phyloP scores from a whole-genome alignment of 2,888 invertebrate genomes.

The Ceriagrion tenellum region DNA sequence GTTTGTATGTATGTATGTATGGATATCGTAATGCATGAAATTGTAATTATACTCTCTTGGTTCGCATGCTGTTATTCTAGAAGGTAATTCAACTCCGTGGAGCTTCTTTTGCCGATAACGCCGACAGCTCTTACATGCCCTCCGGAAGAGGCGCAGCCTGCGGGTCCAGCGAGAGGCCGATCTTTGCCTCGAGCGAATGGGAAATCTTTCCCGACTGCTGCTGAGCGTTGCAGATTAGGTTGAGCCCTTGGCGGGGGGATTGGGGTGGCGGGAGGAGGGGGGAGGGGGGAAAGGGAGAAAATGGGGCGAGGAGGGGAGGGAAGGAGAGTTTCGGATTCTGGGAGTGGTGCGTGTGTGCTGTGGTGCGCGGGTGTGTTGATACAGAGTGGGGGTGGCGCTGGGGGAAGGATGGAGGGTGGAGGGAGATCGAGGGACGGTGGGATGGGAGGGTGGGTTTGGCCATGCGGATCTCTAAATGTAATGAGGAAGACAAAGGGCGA shows the following conservation, averaged over 20 bases:
- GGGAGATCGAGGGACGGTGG: neutral
- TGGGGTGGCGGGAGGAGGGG: neutral
- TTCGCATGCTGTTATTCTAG: no score
- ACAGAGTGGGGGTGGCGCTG: neutral
- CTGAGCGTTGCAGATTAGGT: conserved; percentile 31
- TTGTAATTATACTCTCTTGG: no score
- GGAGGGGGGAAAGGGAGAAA: no score
- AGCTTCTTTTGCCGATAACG: no score
- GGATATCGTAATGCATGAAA: no score
- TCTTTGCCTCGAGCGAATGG: neutral
- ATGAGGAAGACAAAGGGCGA: conserved; percentile 1
- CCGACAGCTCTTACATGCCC: no score
- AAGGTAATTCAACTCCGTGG: no score
- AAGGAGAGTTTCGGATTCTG: neutral
- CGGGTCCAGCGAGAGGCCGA: neutral
- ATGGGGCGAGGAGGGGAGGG: neutral
- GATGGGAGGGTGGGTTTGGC: neutral
- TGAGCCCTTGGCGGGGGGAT: neutral
- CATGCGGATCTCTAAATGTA: neutral
- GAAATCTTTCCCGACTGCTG: neutral
- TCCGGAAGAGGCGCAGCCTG: neutral
- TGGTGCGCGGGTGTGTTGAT: neutral
- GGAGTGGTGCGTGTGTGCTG: neutral
- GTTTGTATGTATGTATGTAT: no score
- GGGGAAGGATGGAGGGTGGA: neutral